Evolutionary conservation across 1,140 invertebrate genomes (phyloP).

Genomic region (Eufriesea mexicana): DNA sequence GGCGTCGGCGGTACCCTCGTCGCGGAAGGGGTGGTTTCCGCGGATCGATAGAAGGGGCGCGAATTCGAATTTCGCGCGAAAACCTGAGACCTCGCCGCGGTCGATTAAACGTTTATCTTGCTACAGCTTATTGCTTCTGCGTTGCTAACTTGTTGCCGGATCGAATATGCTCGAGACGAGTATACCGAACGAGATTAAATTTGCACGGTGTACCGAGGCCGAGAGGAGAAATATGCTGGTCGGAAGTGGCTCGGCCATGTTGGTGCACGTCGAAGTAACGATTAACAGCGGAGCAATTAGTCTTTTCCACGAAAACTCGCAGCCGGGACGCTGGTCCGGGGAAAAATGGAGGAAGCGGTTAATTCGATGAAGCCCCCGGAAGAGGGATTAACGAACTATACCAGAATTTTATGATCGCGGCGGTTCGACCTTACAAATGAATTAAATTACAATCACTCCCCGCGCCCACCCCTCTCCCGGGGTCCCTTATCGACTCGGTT

Average conservation of each 20-base stretch:
- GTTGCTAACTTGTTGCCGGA: not conserved
- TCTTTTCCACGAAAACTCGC: not conserved
- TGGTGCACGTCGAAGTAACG: not conserved
- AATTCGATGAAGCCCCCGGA: constrained; percentile 52
- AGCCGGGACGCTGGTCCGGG: not conserved
- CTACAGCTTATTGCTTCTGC: not conserved
- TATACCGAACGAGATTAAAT: not conserved
- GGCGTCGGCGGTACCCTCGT: constrained; percentile 34
- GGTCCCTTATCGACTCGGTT: constrained; percentile 47
- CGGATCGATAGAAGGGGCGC: not conserved
- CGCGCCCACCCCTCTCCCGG: constrained; percentile 2
- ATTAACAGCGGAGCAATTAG: not conserved
- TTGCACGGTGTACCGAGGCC: not conserved
- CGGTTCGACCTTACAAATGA: constrained; percentile 46
- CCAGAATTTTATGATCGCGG: constrained; percentile 60
- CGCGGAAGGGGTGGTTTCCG: not conserved
- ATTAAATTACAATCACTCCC: constrained; percentile 68
- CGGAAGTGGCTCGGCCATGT: not conserved
- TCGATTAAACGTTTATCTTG: not conserved
- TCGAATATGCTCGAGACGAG: not conserved
- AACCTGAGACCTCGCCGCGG: no score
- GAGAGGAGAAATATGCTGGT: not conserved
- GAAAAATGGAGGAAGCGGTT: constrained; percentile 8
- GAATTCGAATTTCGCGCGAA: constrained; percentile 2
- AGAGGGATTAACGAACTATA: constrained; percentile 57